A percentile compares a stretch with the other conserved stretches of the same genome.
These are phyloP conservation scores for Parauchenoglanis ngamensis DNA, from an alignment of 2,797 vertebrate species.

Conservation along the genomic window DNA sequence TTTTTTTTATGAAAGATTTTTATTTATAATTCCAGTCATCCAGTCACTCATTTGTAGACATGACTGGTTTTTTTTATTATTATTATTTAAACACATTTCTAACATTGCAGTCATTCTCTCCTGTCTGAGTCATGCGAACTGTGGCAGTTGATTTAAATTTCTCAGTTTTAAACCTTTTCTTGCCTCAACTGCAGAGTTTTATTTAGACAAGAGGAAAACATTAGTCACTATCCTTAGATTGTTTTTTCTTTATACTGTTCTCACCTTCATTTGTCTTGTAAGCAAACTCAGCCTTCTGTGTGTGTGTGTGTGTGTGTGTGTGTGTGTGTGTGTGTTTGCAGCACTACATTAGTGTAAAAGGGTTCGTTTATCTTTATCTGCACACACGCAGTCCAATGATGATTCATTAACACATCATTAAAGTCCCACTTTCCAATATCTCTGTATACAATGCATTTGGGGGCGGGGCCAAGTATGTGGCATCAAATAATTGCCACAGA, in stretches of 20 bases:
- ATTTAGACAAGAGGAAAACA: background rate
- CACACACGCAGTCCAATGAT: background rate
- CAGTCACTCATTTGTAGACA: background rate
- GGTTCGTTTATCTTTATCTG: background rate
- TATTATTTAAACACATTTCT: background rate
- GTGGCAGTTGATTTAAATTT: background rate
- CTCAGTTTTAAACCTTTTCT: background rate
- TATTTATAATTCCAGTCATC: background rate
- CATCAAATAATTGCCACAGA: background rate
- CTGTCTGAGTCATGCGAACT: background rate
- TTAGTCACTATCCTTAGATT: too few species aligned
- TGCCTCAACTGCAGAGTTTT: background rate
- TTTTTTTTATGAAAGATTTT: background rate
- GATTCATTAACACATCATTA: background rate
- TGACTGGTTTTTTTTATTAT: background rate
- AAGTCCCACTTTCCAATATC: background rate
- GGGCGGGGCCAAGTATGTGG: background rate
- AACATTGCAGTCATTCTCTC: background rate
- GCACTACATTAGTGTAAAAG: background rate
- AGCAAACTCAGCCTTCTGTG: background rate
- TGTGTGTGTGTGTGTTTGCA: background rate
- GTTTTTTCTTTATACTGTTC: background rate
- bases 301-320: too few species aligned
- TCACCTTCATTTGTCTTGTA: background rate
- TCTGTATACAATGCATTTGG: background rate